A percentile compares a stretch with the other conserved stretches of the same genome.
Conservation (phyloP, 2,113 vertebrate species). For the Sakesphorus luctuosus region DNA sequence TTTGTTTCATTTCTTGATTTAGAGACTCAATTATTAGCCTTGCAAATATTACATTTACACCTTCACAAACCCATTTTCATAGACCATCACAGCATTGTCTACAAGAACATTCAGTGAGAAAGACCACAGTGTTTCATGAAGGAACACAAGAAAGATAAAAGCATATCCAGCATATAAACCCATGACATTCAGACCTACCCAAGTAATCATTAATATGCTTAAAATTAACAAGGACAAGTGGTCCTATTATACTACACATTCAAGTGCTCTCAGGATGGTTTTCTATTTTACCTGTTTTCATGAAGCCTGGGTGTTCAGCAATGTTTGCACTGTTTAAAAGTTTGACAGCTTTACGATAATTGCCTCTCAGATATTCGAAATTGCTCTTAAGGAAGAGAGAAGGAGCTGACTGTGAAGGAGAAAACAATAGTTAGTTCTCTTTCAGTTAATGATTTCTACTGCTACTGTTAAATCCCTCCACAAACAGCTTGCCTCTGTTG, state of each 20-base stretch:
- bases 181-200: neutral
- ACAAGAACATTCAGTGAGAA: neutral
- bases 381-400: slow-evolving; percentile 99
- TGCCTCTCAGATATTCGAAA: slow-evolving; percentile 97
- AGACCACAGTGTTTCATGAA: neutral
- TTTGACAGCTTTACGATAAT: slow-evolving; percentile 98
- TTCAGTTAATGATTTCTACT: neutral
- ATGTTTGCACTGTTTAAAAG: slow-evolving; percentile 96
- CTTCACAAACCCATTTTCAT: neutral
- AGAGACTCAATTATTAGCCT: neutral
- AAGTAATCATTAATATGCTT: neutral
- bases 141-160: neutral
- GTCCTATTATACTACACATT: neutral
- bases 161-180: neutral
- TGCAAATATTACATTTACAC: neutral
- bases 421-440: slow-evolving; percentile 9
- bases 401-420: slow-evolving; percentile 86
- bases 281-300: slow-evolving; percentile 89
- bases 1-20: neutral
- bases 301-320: slow-evolving; percentile 93
- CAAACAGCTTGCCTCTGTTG: neutral
- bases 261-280: neutral
- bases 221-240: neutral
- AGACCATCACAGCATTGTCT: neutral
- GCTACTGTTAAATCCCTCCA: neutral